Evolutionary conservation across 2,888 invertebrate species (phyloP).

Genomic region (Ormyrus pomaceus): DNA sequence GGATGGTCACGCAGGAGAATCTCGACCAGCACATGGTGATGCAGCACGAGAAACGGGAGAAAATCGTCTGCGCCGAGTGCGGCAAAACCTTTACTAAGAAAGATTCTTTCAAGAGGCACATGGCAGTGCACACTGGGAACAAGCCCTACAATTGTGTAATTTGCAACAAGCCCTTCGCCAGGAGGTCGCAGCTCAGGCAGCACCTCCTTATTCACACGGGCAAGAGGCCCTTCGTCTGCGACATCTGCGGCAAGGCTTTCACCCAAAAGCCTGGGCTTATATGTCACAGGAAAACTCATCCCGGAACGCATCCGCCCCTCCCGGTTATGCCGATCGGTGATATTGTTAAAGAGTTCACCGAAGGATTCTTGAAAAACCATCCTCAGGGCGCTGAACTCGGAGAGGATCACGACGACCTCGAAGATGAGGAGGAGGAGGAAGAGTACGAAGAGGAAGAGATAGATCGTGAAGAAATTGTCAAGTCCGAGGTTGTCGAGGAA

Average conservation of each 20-base stretch:
- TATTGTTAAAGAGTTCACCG: conserved; percentile 72
- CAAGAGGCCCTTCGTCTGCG: conserved; percentile 72
- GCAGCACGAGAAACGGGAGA: conserved; percentile 73
- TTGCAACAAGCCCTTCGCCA: conserved; percentile 71
- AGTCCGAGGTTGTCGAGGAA: not conserved
- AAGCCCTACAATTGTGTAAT: conserved; percentile 72
- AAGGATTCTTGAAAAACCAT: conserved; percentile 49
- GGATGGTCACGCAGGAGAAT: conserved; percentile 74
- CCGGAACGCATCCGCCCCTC: conserved; percentile 71
- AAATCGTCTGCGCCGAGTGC: conserved; percentile 73
- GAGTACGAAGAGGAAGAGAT: conserved; percentile 2
- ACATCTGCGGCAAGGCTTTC: conserved; percentile 73
- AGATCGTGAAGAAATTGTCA: not conserved
- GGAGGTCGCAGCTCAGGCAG: conserved; percentile 71
- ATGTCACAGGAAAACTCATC: conserved; percentile 73
- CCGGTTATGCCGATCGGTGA: conserved; percentile 74
- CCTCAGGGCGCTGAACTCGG: not conserved
- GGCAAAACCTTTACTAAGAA: conserved; percentile 73
- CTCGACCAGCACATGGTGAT: conserved; percentile 71
- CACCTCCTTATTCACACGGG: conserved; percentile 73
- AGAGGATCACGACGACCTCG: not conserved
- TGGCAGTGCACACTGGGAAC: conserved; percentile 72
- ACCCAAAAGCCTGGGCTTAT: conserved; percentile 73
- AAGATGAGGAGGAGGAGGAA: conserved; percentile 26
- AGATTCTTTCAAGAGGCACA: conserved; percentile 73